Evolutionary conservation across 2,888 invertebrate species (phyloP), one percentile per base, ranked within the genome.

Genomic region (Drosophila atripex): DNA sequence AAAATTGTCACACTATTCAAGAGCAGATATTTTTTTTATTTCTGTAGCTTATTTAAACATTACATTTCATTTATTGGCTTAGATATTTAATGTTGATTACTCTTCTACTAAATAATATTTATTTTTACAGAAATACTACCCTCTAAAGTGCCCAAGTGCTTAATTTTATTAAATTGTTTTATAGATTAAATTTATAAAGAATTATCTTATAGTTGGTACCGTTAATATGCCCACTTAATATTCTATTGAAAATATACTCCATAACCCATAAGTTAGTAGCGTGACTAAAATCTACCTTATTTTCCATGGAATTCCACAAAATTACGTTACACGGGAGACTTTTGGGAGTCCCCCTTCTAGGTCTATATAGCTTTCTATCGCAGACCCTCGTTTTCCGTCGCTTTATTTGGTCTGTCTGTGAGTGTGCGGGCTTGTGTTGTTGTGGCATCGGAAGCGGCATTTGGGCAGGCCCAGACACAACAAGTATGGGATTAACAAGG

Each of bases 271-370:
- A 30, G 23, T 25, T 16, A 39, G 71, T 71, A 83, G 84, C 72
- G 59, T 69, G 61, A 80, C 57, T 54, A 58, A 72, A 52, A 78
- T 74, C 43, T 59, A 65, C 64, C 72, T 56, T 60, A 68, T 77
- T 80, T 73, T 57, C 73, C 50, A 16, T 59, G 65, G 55, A 71
- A 66, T 69, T 72, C 45, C 72, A 75, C 73, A 69, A 74, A 78
- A 76, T 79, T 79, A 61, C 69, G 60, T 71, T 68, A 59, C 58
- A 64, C 59, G 55, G 54, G 55, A 52, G 49, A 18, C 65, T 9
- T n/a, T 32, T 2, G 45, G 14, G 6, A n/a, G 5, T 25, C 39
- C 32, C 16, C 1, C 11, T 16, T 52, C 25, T 9, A 18, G 16
- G 7, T n/a, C 16, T 38, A 14, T 14, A 14, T 14, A 2, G 6